Base-by-base conservation (phyloP, 2,888 invertebrate species). In the Acrocyrtus sp. region DNA sequence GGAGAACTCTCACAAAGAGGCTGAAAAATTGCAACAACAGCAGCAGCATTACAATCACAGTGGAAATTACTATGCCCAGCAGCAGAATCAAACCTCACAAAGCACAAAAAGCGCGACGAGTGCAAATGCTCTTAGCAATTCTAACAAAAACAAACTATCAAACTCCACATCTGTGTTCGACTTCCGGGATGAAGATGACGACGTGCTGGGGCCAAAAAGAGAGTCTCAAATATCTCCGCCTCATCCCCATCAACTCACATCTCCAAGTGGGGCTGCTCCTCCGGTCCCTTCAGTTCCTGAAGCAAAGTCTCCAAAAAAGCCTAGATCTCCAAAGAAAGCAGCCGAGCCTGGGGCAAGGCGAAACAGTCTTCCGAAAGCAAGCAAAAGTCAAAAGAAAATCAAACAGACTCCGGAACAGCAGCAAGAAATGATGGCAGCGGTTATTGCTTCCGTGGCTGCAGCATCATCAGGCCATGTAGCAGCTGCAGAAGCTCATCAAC, bases 151-250 rank as follows among this genome's bases (percentile, higher is more conserved):
- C 61, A 70, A 65, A 61, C 70, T 74, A 61, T 22, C 63, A 41
- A 75, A 75, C 80, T 88, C 88, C 6, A 88, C 88, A 1, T 89
- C 88, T 22, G 88, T 89, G 45, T 89, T 89, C 82, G 89, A 89
- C 83, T 89, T 89, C 82, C 86, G 87, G 15, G 89, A 89, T 78
- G 87, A 87, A 61, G 89, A 89, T 80, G 87, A 89, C 19, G 91
- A 91, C 83, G 84, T 86, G 22, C 10, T 43, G 70, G 70, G 70
- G 34, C 34, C 67, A 47, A 72, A 72, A 47, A 22, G 29, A 8
- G 58, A 34, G 39, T 61, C 53, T 27, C 69, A 54, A 62, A 48
- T 39, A 15, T 72, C 34, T 45, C 67, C 50, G 4, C 63, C 56
- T n/a, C 12, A 63, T 15, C 24, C 50, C 8, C 3, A 39, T 1